A percentile compares a stretch with the other conserved stretches of the same genome.
Evolutionary conservation across 2,888 invertebrate species (phyloP).

Genomic region (Chaetogeoica ovagalla): DNA sequence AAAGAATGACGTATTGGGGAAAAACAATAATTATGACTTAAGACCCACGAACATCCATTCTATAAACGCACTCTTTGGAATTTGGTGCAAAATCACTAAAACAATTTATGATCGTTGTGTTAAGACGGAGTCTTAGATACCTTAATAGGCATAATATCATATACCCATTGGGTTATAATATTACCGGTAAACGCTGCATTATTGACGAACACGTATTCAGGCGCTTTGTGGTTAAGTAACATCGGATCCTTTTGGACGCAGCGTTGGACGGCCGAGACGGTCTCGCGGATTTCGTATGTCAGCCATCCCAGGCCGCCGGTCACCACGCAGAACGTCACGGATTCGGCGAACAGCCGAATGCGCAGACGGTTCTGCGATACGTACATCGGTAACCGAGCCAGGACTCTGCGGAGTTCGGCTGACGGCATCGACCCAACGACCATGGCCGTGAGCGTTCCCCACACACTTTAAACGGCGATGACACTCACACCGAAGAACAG

Average conservation of each 20-base stretch:
- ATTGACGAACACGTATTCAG: conserved; percentile 33
- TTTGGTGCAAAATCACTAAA: too few species aligned
- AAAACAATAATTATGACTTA: too few species aligned
- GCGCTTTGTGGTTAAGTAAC: conserved; percentile 30
- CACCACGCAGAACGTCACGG: conserved; percentile 21
- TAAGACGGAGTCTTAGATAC: too few species aligned
- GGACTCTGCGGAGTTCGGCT: background rate
- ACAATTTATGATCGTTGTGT: too few species aligned
- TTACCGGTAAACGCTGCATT: conserved; percentile 31
- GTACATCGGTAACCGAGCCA: background rate
- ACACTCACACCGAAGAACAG: too few species aligned
- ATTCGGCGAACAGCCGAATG: conserved; percentile 23
- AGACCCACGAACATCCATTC: too few species aligned
- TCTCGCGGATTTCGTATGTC: conserved; percentile 19
- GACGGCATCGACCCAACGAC: background rate
- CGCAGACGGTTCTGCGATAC: conserved; percentile 14
- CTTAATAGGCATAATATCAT: too few species aligned
- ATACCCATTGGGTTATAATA: too few species aligned
- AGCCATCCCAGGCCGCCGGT: conserved; percentile 35
- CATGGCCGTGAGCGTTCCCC: too few species aligned
- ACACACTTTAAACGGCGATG: too few species aligned
- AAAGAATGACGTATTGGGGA: too few species aligned
- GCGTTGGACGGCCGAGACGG: background rate
- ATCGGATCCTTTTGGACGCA: conserved; percentile 32
- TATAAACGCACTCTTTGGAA: too few species aligned